phyloP scores from a whole-genome alignment of 2,113 vertebrate species.

The Progne subis region DNA sequence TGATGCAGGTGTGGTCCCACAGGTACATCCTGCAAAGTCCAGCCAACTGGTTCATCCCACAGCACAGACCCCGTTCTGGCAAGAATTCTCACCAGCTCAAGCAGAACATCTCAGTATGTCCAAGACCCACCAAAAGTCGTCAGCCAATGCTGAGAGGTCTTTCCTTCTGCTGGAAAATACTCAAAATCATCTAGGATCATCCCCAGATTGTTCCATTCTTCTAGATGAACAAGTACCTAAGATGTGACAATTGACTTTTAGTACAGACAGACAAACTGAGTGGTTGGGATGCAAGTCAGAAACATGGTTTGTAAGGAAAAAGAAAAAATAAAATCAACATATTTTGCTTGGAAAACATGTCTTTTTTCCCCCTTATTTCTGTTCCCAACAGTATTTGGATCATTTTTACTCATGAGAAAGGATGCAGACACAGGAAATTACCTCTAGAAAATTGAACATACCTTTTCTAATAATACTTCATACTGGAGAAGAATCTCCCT shows the following conservation, averaged over 20 bases:
- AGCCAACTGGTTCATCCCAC: neutral
- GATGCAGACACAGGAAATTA: neutral
- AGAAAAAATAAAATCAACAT: neutral
- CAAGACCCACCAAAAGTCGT: neutral
- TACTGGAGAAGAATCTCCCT: neutral
- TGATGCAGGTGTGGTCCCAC: neutral
- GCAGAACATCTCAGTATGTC: fast-evolving
- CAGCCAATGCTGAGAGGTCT: neutral
- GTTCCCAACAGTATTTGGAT: neutral
- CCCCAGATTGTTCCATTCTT: neutral
- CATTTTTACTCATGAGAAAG: neutral
- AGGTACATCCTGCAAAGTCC: neutral
- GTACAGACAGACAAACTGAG: neutral
- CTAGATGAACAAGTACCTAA: neutral
- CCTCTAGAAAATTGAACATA: neutral
- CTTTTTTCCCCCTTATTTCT: neutral
- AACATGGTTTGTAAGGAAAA: neutral
- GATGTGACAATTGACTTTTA: neutral
- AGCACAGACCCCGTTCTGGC: neutral
- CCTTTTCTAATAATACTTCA: neutral
- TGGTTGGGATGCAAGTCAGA: neutral
- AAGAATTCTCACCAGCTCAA: neutral
- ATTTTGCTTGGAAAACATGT: neutral
- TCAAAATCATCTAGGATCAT: neutral
- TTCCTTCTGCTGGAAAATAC: neutral